These are phyloP conservation scores for Magallana ariakensis DNA, from an alignment of 1,140 invertebrate genomes.

Conservation along the genomic window DNA sequence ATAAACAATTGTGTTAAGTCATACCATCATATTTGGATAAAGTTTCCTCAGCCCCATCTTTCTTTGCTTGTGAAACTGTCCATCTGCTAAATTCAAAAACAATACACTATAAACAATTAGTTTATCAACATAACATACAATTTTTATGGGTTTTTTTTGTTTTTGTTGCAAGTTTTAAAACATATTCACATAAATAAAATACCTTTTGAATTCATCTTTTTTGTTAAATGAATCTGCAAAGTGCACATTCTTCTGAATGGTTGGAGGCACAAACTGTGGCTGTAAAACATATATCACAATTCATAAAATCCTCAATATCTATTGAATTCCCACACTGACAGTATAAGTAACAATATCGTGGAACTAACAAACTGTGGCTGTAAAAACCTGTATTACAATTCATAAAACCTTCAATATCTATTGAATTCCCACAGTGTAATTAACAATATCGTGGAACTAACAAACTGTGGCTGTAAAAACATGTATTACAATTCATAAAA, in stretches of 20 bases:
- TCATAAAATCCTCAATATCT: no score
- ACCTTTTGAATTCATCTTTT: constrained; percentile 86
- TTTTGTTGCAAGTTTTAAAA: no score
- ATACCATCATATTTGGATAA: constrained; percentile 97
- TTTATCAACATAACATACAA: no score
- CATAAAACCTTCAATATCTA: no score
- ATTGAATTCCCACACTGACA: no score
- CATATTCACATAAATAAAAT: constrained; percentile 48
- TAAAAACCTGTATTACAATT: constrained; percentile 40
- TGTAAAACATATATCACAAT: constrained; percentile 55
- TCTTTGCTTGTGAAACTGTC: constrained; percentile 94
- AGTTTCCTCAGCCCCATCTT: constrained; percentile 91
- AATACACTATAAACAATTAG: neutral
- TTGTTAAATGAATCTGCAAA: constrained; percentile 95
- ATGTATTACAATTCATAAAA: neutral
- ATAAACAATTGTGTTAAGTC: no score
- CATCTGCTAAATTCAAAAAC: constrained; percentile 81
- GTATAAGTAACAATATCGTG: no score
- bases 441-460: neutral
- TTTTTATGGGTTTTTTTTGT: no score
- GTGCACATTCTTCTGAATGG: constrained; percentile 83
- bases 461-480: constrained; percentile 69
- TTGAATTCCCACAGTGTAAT: no score
- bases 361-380: constrained; percentile 66
- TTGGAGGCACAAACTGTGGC: constrained; percentile 70